phyloP scores from a whole-genome alignment of 1,140 invertebrate species.

The Battus philenor region DNA sequence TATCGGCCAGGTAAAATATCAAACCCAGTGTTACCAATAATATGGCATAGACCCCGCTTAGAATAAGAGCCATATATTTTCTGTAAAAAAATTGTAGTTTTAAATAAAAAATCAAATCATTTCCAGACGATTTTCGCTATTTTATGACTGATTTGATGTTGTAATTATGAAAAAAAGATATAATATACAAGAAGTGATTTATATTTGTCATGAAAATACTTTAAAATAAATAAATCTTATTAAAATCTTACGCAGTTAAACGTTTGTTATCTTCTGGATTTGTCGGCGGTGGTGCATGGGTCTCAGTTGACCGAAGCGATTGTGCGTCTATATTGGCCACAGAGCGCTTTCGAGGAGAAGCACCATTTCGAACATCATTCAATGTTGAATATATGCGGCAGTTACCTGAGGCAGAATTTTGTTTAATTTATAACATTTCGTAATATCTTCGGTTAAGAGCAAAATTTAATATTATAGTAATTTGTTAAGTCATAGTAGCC shows the following conservation, averaged over 20 bases:
- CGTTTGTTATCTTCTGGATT: constrained; percentile 49
- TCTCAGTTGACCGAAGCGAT: constrained; percentile 59
- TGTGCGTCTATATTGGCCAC: constrained; percentile 60
- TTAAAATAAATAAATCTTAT: too few relatives aligned
- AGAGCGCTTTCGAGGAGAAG: constrained; percentile 52
- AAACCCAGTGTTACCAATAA: constrained; percentile 80
- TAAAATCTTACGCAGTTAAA: constrained; percentile 45
- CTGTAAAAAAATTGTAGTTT: too few relatives aligned
- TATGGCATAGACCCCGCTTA: constrained; percentile 81
- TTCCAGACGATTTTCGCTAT: too few relatives aligned
- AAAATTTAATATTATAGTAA: too few relatives aligned
- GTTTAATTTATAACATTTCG: too few relatives aligned
- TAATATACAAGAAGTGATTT: too few relatives aligned
- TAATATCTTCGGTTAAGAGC: too few relatives aligned
- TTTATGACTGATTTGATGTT: too few relatives aligned
- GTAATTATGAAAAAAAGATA: too few relatives aligned
- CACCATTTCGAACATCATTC: constrained; percentile 36
- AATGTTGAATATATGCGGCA: constrained; percentile 42
- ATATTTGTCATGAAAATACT: too few relatives aligned
- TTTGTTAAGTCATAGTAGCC: too few relatives aligned
- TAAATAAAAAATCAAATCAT: too few relatives aligned
- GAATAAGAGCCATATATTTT: constrained; percentile 75
- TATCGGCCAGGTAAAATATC: constrained; percentile 79
- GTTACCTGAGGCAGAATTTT: constrained; percentile 44
- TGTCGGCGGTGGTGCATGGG: constrained; percentile 57